Evolutionary conservation across 2,113 vertebrate species (phyloP).

Genomic region (Eretmochelys imbricata): DNA sequence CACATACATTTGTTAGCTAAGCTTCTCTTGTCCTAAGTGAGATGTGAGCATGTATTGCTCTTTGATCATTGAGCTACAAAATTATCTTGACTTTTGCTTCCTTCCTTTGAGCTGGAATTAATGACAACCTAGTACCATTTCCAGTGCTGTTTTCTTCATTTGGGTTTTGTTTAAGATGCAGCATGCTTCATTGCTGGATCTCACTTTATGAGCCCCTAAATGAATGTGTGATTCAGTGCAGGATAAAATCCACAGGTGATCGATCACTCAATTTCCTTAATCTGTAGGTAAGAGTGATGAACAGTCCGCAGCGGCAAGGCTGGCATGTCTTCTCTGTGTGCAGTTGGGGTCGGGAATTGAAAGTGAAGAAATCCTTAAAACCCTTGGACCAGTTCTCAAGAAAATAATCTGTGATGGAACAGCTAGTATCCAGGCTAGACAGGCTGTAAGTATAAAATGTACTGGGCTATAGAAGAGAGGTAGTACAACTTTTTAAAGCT

Average conservation of each 20-base stretch:
- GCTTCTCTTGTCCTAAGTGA: neutral
- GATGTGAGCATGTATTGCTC: neutral
- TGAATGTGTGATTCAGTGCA: neutral
- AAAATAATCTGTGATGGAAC: slow-evolving; percentile 91
- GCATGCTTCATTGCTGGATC: neutral
- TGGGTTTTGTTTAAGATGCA: too few species aligned
- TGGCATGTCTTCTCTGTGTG: slow-evolving; percentile 94
- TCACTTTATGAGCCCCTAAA: neutral
- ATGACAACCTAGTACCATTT: neutral
- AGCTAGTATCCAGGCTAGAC: slow-evolving; percentile 89
- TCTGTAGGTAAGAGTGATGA: slow-evolving; percentile 92
- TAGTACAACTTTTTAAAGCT: neutral
- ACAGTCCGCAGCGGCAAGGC: slow-evolving; percentile 89
- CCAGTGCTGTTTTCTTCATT: neutral
- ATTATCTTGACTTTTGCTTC: neutral
- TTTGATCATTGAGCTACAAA: neutral
- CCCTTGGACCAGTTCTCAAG: slow-evolving; percentile 92
- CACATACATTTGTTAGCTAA: neutral
- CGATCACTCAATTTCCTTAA: neutral
- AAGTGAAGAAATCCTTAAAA: slow-evolving; percentile 95
- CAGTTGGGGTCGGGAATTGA: slow-evolving; percentile 96
- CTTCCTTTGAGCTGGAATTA: neutral
- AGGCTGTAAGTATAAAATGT: slow-evolving; percentile 87
- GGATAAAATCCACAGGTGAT: neutral
- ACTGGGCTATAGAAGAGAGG: neutral